phyloP scores from a whole-genome alignment of 2,113 vertebrate species.

The Todiramphus saurophagus region DNA sequence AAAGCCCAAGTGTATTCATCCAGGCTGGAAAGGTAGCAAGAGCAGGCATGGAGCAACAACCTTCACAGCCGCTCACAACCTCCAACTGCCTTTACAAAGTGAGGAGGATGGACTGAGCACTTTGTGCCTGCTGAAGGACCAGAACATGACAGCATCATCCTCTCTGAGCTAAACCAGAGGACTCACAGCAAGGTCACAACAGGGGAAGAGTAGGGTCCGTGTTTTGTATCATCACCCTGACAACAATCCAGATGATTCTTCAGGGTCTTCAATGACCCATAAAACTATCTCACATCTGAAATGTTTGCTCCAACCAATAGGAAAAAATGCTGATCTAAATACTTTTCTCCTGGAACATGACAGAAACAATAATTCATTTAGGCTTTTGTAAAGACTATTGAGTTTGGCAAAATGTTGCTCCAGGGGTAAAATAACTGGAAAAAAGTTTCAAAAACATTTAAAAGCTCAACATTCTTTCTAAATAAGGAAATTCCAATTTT shows the following conservation, averaged over 20 bases:
- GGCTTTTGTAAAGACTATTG: background rate
- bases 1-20: background rate
- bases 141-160: background rate
- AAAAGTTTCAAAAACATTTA: background rate
- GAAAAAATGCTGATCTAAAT: constrained; percentile 41
- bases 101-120: accelerated
- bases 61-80: accelerated
- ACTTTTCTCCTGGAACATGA: background rate
- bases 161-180: background rate
- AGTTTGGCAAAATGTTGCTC: background rate
- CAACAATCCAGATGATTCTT: background rate
- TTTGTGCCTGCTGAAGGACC: background rate
- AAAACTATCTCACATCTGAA: background rate
- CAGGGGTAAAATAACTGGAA: background rate
- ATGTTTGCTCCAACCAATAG: background rate
- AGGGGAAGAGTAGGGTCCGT: background rate
- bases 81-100: background rate
- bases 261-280: background rate
- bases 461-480: background rate
- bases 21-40: background rate
- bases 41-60: background rate
- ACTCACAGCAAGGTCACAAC: background rate
- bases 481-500: background rate
- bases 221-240: background rate
- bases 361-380: constrained; percentile 37